Evolutionary conservation across 2,888 invertebrate species (phyloP).

Genomic region (Protonemura montana): DNA sequence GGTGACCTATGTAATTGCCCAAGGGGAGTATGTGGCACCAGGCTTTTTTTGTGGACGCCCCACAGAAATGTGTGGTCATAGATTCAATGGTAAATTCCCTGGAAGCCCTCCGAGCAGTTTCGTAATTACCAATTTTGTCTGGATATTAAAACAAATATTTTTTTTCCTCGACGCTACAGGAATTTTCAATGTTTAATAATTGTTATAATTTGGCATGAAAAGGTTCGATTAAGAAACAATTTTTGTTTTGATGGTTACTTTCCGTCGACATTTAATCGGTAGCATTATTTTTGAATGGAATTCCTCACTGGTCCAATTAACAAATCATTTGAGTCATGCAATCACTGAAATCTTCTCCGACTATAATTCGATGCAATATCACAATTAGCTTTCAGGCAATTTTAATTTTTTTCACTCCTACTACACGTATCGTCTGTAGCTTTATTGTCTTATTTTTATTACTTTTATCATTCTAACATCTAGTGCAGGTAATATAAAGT

Average conservation of each 20-base stretch:
- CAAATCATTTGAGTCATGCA: neutral
- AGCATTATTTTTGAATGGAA: constrained; percentile 7
- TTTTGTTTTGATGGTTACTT: neutral
- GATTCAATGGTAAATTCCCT: neutral
- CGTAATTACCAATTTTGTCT: constrained; percentile 13
- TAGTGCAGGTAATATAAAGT: neutral
- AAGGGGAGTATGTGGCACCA: neutral
- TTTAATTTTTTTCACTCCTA: neutral
- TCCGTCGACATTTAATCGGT: neutral
- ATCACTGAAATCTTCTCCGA: neutral
- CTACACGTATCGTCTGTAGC: neutral
- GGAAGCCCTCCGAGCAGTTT: neutral
- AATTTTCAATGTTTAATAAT: constrained; percentile 7
- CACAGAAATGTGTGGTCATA: constrained; percentile 25
- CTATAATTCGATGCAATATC: neutral
- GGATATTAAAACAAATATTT: neutral
- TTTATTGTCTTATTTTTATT: neutral
- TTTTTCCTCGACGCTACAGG: neutral
- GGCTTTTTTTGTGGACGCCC: neutral
- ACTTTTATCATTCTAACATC: neutral
- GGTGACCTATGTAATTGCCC: neutral
- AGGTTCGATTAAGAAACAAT: neutral
- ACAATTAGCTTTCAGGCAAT: neutral
- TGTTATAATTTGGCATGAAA: constrained; percentile 12
- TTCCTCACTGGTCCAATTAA: neutral